Base-by-base conservation (phyloP, 2,113 vertebrate genomes). In the Melozone crissalis region DNA sequence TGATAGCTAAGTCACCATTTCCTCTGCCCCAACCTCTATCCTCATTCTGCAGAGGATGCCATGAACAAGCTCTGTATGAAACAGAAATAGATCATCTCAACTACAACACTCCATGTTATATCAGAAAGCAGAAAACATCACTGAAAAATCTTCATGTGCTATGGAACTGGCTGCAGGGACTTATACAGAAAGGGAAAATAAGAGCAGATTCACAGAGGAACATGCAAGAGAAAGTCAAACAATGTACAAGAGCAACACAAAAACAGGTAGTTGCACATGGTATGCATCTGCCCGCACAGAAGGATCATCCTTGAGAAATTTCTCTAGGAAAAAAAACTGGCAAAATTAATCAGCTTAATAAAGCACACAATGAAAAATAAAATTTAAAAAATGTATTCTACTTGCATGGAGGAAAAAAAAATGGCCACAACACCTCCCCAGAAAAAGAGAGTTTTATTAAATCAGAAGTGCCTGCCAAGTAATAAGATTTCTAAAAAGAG, bases 371-470 rank as follows among this genome's bases (percentile, higher is more conserved):
- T 39, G 14, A 59, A 76, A 78, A 83, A 72, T 23, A 76, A 72
- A 63, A 59, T 30, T 54, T 2, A 0, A n/a, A 58, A 51, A 63
- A 35, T 3, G 4, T 3, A 68, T 41, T 82, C 22, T 58, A 26
- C 68, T 77, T 16, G 6, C 22, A 81, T 0, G 0, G 21, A 90
- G 26, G 2, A 55, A 90, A 69, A 81, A 23, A 37, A 58, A 35
- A 24, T 71, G 33, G 51, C 27, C 11, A 16, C 13, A 54, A 58
- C 7, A 55, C 3, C 4, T 11, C 58, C 58, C 54, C 58, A 37
- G 46, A 90, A 83, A 43, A 63, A 43, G 15, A 59, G n/a, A 85
- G 43, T 33, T 81, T 61, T 78, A 94, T 74, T 87, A 93, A 78
- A 82, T 66, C 35, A 61, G 31, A 89, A 89, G 17, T 1, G 11